Percentiles rank a stretch among this genome's conserved stretches.
Conservation (phyloP, 1,140 invertebrate species). For the Magallana gigas region DNA sequence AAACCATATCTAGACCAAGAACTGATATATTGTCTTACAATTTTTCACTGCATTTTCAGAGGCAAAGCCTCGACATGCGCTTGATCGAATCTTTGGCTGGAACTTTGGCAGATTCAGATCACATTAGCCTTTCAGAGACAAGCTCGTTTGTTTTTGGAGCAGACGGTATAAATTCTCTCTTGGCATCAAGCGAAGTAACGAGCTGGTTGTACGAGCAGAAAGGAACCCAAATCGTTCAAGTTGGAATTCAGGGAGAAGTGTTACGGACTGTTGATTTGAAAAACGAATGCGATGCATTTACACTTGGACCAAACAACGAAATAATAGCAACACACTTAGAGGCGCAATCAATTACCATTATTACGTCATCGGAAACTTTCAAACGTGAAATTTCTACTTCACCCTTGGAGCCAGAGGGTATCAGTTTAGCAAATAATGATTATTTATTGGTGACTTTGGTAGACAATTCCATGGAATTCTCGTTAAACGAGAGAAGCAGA, state of each 20-base stretch:
- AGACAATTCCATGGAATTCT: not conserved
- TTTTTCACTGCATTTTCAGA: not conserved
- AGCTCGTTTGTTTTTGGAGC: not conserved
- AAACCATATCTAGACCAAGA: not conserved
- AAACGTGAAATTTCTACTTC: not conserved
- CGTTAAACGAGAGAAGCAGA: not conserved
- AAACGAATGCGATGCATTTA: constrained; percentile 7
- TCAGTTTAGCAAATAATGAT: constrained; percentile 8
- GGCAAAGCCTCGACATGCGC: not conserved
- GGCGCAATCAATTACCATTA: not conserved
- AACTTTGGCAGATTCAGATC: not conserved
- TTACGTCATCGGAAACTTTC: not conserved
- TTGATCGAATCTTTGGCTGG: not conserved
- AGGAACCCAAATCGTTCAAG: constrained; percentile 18
- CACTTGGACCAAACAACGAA: not conserved
- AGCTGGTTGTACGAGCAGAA: constrained; percentile 6
- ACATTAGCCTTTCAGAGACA: not conserved
- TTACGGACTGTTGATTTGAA: not conserved
- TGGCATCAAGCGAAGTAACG: not conserved
- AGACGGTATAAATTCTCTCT: constrained; percentile 2
- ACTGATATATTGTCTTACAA: not conserved
- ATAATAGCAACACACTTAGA: constrained; percentile 1
- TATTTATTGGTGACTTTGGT: not conserved
- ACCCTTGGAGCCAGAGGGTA: constrained; percentile 6
- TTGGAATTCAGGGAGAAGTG: constrained; percentile 18